Evolutionary conservation across 2,888 invertebrate species (phyloP).

Genomic region (Sinohyriopsis cumingii): DNA sequence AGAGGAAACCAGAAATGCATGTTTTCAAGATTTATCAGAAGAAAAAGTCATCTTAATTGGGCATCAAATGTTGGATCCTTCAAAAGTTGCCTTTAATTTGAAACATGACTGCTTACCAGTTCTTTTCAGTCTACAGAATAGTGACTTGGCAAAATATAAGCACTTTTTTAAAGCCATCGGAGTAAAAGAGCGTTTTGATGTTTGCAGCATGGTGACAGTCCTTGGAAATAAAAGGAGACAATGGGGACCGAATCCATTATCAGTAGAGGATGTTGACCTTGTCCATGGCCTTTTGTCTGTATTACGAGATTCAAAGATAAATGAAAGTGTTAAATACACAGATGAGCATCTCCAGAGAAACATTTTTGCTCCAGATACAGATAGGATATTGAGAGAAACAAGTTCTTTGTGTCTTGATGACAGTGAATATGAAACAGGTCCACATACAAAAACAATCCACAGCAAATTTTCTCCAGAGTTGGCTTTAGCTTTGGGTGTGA

Average conservation of each 20-base stretch:
- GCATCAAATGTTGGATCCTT: background rate
- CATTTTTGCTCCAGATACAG: conserved; percentile 49
- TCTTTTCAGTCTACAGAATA: conserved; percentile 3
- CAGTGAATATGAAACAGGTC: conserved; percentile 40
- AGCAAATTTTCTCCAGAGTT: conserved; percentile 40
- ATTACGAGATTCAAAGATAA: conserved; percentile 6
- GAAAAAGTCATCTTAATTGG: conserved; percentile 6
- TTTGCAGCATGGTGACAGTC: conserved; percentile 1
- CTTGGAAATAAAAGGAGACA: conserved; percentile 1
- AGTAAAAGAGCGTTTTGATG: conserved; percentile 3
- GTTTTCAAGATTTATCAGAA: background rate
- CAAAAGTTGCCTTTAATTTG: conserved; percentile 6
- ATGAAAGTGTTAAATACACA: background rate
- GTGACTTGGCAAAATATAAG: background rate
- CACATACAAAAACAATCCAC: conserved; percentile 33
- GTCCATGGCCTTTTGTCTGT: conserved; percentile 14
- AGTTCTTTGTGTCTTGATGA: conserved; percentile 53
- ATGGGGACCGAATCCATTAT: background rate
- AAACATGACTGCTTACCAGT: conserved; percentile 11
- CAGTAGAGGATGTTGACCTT: conserved; percentile 9
- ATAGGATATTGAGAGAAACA: conserved; percentile 35
- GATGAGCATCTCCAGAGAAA: conserved; percentile 12
- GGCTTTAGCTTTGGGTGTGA: conserved; percentile 52
- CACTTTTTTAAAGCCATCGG: conserved; percentile 11
- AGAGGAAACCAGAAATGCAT: no score